Evolutionary conservation across 2,797 vertebrate species (phyloP).

Genomic region (Cheirogaleus major): DNA sequence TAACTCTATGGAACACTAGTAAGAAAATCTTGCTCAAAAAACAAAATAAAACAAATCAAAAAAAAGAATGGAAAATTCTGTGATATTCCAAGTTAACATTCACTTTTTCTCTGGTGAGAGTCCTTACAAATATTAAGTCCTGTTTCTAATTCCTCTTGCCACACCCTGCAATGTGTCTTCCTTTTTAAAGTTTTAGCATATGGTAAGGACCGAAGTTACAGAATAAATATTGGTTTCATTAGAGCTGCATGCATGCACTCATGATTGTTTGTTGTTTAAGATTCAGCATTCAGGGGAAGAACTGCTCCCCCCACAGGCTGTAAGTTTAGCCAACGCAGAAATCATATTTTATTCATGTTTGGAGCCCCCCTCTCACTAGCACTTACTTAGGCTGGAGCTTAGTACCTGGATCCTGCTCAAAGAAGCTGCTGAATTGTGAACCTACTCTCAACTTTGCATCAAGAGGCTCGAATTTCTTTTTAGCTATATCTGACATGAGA

Average conservation of each 20-base stretch:
- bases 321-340: neutral
- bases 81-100: slow-evolving; percentile 47
- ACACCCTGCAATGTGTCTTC: neutral
- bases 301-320: neutral
- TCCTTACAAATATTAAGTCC: slow-evolving; percentile 43
- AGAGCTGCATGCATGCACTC: neutral
- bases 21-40: neutral
- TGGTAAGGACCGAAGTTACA: slow-evolving; percentile 54
- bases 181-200: slow-evolving; percentile 67
- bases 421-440: neutral
- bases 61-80: neutral
- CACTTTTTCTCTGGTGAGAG: slow-evolving; percentile 48
- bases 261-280: slow-evolving; percentile 15
- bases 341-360: neutral
- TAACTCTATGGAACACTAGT: neutral
- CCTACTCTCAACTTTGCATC: neutral
- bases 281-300: neutral
- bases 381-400: neutral
- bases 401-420: neutral
- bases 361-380: neutral
- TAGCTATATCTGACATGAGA: neutral
- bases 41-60: neutral
- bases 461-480: neutral
- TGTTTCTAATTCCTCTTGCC: slow-evolving; percentile 69
- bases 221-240: slow-evolving; percentile 67